Conservation (phyloP, 2,888 invertebrate species). For the Zootermopsis nevadensis region DNA sequence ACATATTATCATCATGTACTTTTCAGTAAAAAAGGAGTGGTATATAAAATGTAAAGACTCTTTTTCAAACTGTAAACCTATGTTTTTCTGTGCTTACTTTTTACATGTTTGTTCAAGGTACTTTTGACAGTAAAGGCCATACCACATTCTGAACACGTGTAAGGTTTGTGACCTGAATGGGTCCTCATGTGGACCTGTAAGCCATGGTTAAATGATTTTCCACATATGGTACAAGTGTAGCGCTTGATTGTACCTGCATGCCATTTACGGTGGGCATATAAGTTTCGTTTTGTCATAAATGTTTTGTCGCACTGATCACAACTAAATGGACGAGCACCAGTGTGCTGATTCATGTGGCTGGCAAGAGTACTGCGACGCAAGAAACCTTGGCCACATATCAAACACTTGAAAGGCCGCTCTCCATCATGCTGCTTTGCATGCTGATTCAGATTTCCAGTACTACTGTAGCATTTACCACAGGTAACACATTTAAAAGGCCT, state of each 20-base stretch:
- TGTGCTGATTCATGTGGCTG: conserved; percentile 51
- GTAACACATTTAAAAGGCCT: conserved; percentile 52
- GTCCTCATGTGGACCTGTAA: conserved; percentile 53
- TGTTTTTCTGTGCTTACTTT: conserved; percentile 47
- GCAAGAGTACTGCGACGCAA: conserved; percentile 47
- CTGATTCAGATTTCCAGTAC: conserved; percentile 52
- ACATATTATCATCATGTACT: background rate
- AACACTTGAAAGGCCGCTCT: conserved; percentile 51
- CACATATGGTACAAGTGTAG: conserved; percentile 51
- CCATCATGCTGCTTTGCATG: conserved; percentile 53
- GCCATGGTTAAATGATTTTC: conserved; percentile 51
- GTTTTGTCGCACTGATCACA: conserved; percentile 52
- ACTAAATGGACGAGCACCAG: conserved; percentile 46
- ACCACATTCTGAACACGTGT: conserved; percentile 50
- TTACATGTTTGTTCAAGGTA: conserved; percentile 53
- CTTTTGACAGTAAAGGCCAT: conserved; percentile 53
- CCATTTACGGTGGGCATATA: conserved; percentile 50
- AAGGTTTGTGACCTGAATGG: conserved; percentile 53
- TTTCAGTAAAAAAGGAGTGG: background rate
- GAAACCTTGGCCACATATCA: conserved; percentile 52
- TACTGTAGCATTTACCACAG: conserved; percentile 53
- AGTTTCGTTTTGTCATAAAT: conserved; percentile 47
- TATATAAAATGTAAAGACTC: background rate
- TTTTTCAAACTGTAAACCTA: conserved; percentile 16
- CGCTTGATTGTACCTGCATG: conserved; percentile 50